A percentile compares a stretch with the other conserved stretches of the same genome.
phyloP scores from a whole-genome alignment of 2,888 invertebrate genomes.

The Oscheius myriophilus region DNA sequence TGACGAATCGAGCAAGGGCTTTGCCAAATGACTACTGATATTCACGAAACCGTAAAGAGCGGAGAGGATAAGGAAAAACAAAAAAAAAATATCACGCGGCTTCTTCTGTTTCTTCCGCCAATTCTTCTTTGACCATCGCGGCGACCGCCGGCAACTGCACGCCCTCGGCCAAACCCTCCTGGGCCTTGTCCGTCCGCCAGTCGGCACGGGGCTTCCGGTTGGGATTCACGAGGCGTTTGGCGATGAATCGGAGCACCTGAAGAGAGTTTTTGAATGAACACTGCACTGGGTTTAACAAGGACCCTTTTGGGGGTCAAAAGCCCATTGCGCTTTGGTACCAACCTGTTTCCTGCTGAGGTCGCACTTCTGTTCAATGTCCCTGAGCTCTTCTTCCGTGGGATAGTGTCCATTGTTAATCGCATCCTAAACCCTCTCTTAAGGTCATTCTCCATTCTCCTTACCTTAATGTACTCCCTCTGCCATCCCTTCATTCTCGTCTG shows the following conservation, averaged over 20 bases:
- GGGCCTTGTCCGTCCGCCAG: constrained; percentile 27
- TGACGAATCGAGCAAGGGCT: too few relatives aligned
- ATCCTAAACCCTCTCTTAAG: too few relatives aligned
- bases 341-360: constrained; percentile 54
- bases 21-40: too few relatives aligned
- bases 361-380: constrained; percentile 51
- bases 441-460: too few relatives aligned
- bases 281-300: too few relatives aligned
- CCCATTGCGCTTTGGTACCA: neutral
- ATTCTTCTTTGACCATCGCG: too few relatives aligned
- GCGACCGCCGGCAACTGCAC: too few relatives aligned
- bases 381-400: constrained; percentile 50
- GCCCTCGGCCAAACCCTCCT: constrained; percentile 2
- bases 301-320: too few relatives aligned
- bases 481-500: constrained; percentile 57
- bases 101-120: too few relatives aligned
- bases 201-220: constrained; percentile 51
- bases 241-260: constrained; percentile 53
- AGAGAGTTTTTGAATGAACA: neutral
- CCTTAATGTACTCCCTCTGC: constrained; percentile 56
- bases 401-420: constrained; percentile 55
- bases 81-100: too few relatives aligned
- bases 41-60: too few relatives aligned
- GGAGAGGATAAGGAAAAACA: too few relatives aligned
- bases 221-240: constrained; percentile 49